A percentile compares a stretch with the other conserved stretches of the same genome.
Conservation (phyloP, 2,797 vertebrate species). For the Gadopsis bispinosus region DNA sequence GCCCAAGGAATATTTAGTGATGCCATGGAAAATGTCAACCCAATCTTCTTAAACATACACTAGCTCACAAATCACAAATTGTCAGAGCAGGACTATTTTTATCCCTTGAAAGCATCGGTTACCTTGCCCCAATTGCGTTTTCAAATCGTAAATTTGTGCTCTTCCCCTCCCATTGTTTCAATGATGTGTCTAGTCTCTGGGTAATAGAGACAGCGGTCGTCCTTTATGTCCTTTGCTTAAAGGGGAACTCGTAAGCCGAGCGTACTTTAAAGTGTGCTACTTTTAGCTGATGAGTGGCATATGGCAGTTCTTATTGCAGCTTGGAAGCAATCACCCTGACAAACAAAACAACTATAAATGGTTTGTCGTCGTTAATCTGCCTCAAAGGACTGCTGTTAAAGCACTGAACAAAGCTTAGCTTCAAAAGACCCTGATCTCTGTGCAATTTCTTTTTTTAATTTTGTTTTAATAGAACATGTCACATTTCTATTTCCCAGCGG, state of each 20-base stretch:
- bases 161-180: constrained; percentile 55
- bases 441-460: constrained; percentile 41
- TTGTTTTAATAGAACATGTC: constrained; percentile 84
- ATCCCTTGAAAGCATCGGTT: constrained; percentile 72
- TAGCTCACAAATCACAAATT: constrained; percentile 59
- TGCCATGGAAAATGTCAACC: constrained; percentile 46
- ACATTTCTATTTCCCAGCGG: constrained; percentile 79
- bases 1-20: constrained; percentile 48
- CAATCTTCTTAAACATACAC: constrained; percentile 51
- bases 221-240: constrained; percentile 80
- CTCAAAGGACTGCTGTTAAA: constrained; percentile 80
- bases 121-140: constrained; percentile 65
- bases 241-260: constrained; percentile 70
- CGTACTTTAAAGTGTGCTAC: constrained; percentile 74
- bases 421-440: constrained; percentile 79
- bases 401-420: constrained; percentile 76
- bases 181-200: constrained; percentile 71
- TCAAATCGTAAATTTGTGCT: constrained; percentile 58
- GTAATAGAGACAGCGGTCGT: constrained; percentile 71
- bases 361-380: constrained; percentile 82
- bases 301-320: constrained; percentile 77
- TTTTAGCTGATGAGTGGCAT: constrained; percentile 83
- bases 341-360: constrained; percentile 83
- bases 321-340: constrained; percentile 76
- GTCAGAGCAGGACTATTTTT: constrained; percentile 76